Evolutionary conservation across 2,113 vertebrate species (phyloP).

Genomic region (Pterocles burchelli): DNA sequence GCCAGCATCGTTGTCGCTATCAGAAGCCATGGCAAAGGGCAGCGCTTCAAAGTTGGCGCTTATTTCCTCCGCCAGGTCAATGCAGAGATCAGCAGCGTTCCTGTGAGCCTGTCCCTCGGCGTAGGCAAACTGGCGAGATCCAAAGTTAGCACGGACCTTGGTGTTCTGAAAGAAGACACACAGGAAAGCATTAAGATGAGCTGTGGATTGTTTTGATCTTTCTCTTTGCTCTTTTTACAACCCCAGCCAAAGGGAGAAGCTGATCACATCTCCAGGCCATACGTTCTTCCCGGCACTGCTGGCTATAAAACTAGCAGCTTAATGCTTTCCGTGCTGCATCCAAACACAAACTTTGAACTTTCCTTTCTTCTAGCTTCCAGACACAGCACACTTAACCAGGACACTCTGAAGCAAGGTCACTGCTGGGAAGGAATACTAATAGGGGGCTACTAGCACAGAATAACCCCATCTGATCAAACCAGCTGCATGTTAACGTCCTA

Average conservation of each 20-base stretch:
- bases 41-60: conserved; percentile 97
- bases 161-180: conserved; percentile 83
- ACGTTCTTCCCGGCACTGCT: not conserved
- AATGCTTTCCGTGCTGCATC: too few relatives aligned
- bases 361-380: not conserved
- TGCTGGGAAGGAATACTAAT: not conserved
- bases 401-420: not conserved
- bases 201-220: not conserved
- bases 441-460: not conserved
- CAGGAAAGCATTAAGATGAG: not conserved
- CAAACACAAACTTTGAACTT: not conserved
- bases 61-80: conserved; percentile 96
- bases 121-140: conserved; percentile 89
- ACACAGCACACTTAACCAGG: not conserved
- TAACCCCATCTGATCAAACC: not conserved
- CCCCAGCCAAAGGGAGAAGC: not conserved
- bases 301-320: not conserved
- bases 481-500: not conserved
- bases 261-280: not conserved
- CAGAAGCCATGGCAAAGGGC: conserved; percentile 98
- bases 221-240: not conserved
- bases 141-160: conserved; percentile 96
- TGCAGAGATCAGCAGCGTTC: conserved; percentile 93
- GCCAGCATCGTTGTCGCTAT: conserved; percentile 96
- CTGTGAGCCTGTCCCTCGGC: conserved; percentile 96